phyloP scores from a whole-genome alignment of 2,113 vertebrate genomes.

The Channa argus region DNA sequence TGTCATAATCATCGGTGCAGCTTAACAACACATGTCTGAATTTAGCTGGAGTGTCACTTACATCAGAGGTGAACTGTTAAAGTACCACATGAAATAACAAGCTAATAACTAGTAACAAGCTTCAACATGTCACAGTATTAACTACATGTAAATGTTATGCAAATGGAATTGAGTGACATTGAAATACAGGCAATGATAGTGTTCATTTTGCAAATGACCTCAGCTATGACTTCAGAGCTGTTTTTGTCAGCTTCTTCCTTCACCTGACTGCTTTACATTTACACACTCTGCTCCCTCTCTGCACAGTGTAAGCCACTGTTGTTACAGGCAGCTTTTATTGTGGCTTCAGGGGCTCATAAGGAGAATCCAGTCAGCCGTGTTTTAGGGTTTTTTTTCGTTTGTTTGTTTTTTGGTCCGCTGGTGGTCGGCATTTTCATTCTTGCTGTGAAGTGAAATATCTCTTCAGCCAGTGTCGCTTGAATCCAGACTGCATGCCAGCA shows the following conservation, averaged over 20 bases:
- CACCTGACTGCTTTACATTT: conserved; percentile 1
- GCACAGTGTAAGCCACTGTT: conserved; percentile 10
- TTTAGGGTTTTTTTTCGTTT: conserved; percentile 2
- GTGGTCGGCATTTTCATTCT: not conserved
- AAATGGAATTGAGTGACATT: not conserved
- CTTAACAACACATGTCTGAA: too few species aligned
- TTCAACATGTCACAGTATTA: not conserved
- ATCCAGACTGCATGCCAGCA: conserved; percentile 11
- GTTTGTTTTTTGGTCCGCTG: not conserved
- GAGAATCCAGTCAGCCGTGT: conserved; percentile 7
- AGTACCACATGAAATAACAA: too few species aligned
- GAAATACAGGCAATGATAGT: conserved; percentile 3
- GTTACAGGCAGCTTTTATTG: conserved; percentile 20
- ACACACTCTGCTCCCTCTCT: conserved; percentile 6
- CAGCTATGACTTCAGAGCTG: not conserved
- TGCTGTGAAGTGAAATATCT: conserved; percentile 38
- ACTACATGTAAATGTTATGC: conserved; percentile 4
- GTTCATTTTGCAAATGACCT: not conserved
- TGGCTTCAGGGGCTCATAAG: conserved; percentile 33
- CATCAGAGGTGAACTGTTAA: not conserved
- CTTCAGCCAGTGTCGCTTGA: conserved; percentile 20
- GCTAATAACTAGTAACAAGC: too few species aligned
- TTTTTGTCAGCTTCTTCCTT: not conserved
- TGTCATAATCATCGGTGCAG: too few species aligned
- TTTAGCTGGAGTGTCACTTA: not conserved